These are phyloP conservation scores for Ophion costatus DNA, from an alignment of 2,888 invertebrate genomes.

Conservation along the genomic window DNA sequence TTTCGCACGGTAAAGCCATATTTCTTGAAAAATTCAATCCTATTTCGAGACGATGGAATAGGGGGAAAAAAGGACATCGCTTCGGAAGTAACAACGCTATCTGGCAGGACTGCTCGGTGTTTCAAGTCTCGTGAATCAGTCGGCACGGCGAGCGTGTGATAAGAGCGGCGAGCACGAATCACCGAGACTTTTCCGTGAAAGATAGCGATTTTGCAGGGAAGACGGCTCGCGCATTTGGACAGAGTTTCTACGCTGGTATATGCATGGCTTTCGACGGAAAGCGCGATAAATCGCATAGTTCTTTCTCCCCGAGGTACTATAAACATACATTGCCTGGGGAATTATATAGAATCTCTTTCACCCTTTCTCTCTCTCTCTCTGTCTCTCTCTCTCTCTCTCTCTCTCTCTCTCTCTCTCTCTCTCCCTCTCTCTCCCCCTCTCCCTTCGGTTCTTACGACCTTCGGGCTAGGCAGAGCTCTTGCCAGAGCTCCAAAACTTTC, in stretches of 20 bases:
- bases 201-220: constrained; percentile 58
- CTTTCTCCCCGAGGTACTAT: constrained; percentile 57
- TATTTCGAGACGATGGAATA: background rate
- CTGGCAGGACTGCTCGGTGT: background rate
- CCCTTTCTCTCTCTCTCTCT: constrained; percentile 34
- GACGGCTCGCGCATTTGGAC: constrained; percentile 19
- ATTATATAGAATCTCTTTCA: constrained; percentile 42
- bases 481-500: constrained; percentile 47
- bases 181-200: constrained; percentile 56
- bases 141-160: constrained; percentile 29
- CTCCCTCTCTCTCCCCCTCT: constrained; percentile 13
- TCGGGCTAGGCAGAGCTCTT: background rate
- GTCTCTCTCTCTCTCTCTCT: constrained; percentile 13
- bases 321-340: constrained; percentile 58
- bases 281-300: constrained; percentile 68
- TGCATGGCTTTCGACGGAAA: constrained; percentile 58
- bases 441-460: background rate
- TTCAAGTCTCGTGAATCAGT: constrained; percentile 52
- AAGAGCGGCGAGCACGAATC: constrained; percentile 57
- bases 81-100: background rate
- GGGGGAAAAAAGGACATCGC: background rate
- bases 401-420: constrained; percentile 2
- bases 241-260: constrained; percentile 44
- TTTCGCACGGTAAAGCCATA: no score
- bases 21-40: background rate